Evolutionary conservation across 2,797 vertebrate species (phyloP), one percentile per base, ranked within the genome.

Genomic region (Oceanodroma leucorhoa): DNA sequence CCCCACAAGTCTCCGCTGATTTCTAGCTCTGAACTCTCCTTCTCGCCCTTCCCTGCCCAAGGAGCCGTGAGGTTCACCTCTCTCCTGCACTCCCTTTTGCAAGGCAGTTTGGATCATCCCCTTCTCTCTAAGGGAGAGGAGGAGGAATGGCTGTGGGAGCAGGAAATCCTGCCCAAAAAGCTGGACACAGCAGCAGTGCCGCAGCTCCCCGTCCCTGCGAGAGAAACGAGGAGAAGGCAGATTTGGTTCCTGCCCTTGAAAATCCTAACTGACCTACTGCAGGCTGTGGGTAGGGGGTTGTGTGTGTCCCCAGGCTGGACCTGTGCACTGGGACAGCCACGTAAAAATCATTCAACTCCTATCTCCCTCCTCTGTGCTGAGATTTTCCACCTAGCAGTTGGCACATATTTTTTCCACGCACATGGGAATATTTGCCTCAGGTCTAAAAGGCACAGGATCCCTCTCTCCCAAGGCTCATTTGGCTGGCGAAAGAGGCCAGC

Each of bases 381-480:
- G 72, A 45, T 81, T 88, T 88, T 78, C 60, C 66, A 73, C 0
- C 36, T 48, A 76, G 43, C 55, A 46, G 10, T 76, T 95, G 80
- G 72, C 70, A 66, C 19, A 1, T 32, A 55, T 66, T 75, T 80
- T 78, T 64, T 2, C 43, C n/a, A 16, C n/a, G 65, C 61, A 48
- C 76, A 15, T 24, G 61, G 53, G 76, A 81, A 27, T 93, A 57
- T 85, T 87, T 85, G 73, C 77, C 20, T 91, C 40, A 14, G 69
- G 86, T 78, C 38, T 87, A 53, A 55, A 72, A 86, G 64, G 54
- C 27, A 17, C 48, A 82, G 55, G 24, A 76, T 91, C 24, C 29
- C 58, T 83, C 53, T 71, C 40, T 93, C 55, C 54, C 50, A 82
- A 64, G 53, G 69, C 83, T 89, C 41, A 32, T 92, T 81, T 78